Evolutionary conservation across 2,797 vertebrate species (phyloP), one percentile per base, ranked within the genome.

Genomic region (Lacerta viridis): DNA sequence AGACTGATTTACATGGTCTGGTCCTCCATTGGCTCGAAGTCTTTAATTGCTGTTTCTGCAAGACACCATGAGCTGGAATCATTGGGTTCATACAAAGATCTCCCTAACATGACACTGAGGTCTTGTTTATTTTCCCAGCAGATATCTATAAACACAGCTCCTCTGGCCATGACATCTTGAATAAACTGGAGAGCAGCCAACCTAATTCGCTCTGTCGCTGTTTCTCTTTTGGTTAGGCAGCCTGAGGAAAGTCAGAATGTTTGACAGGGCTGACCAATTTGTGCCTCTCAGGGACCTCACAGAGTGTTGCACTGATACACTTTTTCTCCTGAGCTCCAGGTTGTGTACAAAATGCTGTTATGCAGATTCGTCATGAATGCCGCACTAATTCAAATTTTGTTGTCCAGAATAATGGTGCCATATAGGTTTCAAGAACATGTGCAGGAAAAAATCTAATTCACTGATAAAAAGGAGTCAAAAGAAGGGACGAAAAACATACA

Each of bases 81-180:
- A 36, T 2, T 29, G 72, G 27, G 72, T 83, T 86, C 71, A 81
- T 41, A 33, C 33, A 86, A 86, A 71, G 61, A 61, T 33, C 71
- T 77, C 50, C 61, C 66, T 85, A 85, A 80, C 3, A 68, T 80
- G 59, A 77, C 27, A 69, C 36, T 3, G 25, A 71, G 33, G 83
- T 29, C 71, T 68, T 59, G 7, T 77, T 89, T 83, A 83, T 86
- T 86, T 50, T 86, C 61, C 61, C 43, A 18, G 61, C 29, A 33
- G 88, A 59, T 77, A 77, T 64, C 71, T 88, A 69, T 76, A 74
- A 83, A 76, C 41, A 33, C 71, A 68, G 80, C 72, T 85, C 72
- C 59, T 85, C 61, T 76, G 69, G 41, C 69, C 77, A 50, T 81
- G 79, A 76, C 71, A 85, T 82, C 55, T 76, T 55, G 71, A 86